Evolutionary conservation across 1,140 invertebrate genomes (phyloP), one percentile per base, ranked within the genome.

Genomic region (Heliconius melpomene): DNA sequence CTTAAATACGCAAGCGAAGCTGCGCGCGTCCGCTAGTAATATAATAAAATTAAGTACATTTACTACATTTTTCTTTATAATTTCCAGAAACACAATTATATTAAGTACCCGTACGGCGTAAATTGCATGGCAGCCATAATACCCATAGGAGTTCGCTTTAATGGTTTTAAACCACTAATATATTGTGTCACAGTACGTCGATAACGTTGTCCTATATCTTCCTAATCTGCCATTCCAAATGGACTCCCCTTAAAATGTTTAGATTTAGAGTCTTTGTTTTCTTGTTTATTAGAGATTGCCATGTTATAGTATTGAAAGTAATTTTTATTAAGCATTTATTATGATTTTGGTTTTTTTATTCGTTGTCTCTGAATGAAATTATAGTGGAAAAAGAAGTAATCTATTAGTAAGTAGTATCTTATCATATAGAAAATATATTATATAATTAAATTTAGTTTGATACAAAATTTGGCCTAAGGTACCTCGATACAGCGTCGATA

Each of bases 101-200:
- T 26, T 29, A 11, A 26, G 60, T 66, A 36, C 32, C 7, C 32
- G 26, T 23, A 11, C 11, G 26, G 26, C 23, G 60, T 18, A 66
- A 26, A 66, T 66, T 66, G 23, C 60, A 66, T 26, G 26, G 60
- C 26, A 66, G 60, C 60, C 23, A 66, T 66, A 13, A 66, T 66
- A 29, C 60, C 60, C 26, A 29, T 16, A 66, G 60, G 60, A 46
- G 32, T 26, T 73, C 26, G 46, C 73, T 74, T 74, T 74, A 74
- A 74, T 74, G 73, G 73, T 74, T 74, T 74, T 74, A 54, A 74
- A 52, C 73, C 46, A 74, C 40, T 74, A 74, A 74, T 74, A 52
- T 74, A 74, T 74, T 74, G 73, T 32, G 73, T 74, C 73, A 52
- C 60, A 29, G 60, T 13, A 29, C 40, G 73, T 74, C 73, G 73